A percentile compares a stretch with the other conserved stretches of the same genome.
Conservation (phyloP, 1,140 invertebrate genomes). For the Neodiprion fabricii region DNA sequence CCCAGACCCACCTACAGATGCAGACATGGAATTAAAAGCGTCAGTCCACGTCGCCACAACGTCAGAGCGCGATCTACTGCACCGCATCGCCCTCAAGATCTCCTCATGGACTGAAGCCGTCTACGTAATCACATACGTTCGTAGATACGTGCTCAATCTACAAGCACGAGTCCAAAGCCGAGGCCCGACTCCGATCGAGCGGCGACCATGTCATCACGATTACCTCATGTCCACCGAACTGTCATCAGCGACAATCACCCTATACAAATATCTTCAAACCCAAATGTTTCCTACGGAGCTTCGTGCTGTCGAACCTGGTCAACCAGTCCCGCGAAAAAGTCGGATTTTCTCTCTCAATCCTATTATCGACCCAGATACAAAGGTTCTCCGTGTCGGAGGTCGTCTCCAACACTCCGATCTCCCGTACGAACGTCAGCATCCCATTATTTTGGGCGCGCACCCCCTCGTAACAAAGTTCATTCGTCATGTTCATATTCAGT, state of each 20-base stretch:
- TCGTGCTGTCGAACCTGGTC: conserved; percentile 21
- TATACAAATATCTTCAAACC: conserved; percentile 24
- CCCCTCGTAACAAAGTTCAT: conserved; percentile 30
- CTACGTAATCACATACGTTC: conserved; percentile 13
- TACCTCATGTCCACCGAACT: conserved; percentile 12
- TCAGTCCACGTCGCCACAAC: too few species aligned
- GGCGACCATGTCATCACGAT: neutral
- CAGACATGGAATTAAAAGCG: too few species aligned
- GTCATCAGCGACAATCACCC: neutral
- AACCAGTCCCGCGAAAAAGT: conserved; percentile 28
- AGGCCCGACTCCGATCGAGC: too few species aligned
- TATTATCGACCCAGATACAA: conserved; percentile 26
- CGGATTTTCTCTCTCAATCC: conserved; percentile 28
- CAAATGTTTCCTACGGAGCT: conserved; percentile 34
- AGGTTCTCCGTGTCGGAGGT: conserved; percentile 34
- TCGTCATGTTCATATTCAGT: conserved; percentile 21
- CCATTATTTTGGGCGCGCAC: conserved; percentile 31
- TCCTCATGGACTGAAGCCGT: conserved; percentile 20
- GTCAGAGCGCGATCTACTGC: too few species aligned
- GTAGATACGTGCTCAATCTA: neutral
- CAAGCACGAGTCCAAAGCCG: neutral
- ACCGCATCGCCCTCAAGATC: neutral
- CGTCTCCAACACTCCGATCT: conserved; percentile 31
- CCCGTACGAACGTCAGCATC: conserved; percentile 32
- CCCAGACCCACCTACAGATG: too few species aligned